Conservation (phyloP, 2,113 vertebrate genomes). For the Panthera uncia region DNA sequence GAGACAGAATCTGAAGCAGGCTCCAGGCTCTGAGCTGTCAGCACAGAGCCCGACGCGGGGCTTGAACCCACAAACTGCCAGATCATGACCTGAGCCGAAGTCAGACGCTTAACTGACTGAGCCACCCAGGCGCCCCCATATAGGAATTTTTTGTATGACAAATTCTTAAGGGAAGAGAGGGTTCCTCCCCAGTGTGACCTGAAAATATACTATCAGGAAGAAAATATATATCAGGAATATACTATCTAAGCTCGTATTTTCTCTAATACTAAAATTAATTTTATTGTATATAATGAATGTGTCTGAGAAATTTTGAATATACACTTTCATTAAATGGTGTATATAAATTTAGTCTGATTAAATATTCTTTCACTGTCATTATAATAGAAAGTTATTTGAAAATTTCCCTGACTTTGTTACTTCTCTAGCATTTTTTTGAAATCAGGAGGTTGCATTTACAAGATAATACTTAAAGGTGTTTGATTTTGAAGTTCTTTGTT, state of each 20-base stretch:
- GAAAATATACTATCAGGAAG: background rate
- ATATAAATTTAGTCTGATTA: background rate
- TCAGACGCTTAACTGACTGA: too few species aligned
- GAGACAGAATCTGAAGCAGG: too few species aligned
- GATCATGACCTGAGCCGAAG: too few species aligned
- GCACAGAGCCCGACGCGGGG: too few species aligned
- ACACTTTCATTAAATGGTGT: background rate
- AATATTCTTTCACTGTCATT: background rate
- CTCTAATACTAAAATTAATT: background rate
- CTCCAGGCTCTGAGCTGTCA: too few species aligned
- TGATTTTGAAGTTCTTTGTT: background rate
- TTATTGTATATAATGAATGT: constrained; percentile 18
- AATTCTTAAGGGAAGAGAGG: background rate
- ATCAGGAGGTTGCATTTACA: background rate
- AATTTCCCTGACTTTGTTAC: background rate
- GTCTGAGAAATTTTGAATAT: background rate
- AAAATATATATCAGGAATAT: too few species aligned
- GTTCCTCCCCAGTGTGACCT: background rate
- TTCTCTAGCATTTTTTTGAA: background rate
- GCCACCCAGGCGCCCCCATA: too few species aligned
- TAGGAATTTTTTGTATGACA: background rate
- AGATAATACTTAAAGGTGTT: background rate
- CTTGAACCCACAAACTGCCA: too few species aligned
- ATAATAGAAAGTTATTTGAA: background rate
- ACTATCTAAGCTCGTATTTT: background rate